These are phyloP conservation scores for Acromyrmex echinatior DNA, from an alignment of 1,140 invertebrate species.

Conservation along the genomic window DNA sequence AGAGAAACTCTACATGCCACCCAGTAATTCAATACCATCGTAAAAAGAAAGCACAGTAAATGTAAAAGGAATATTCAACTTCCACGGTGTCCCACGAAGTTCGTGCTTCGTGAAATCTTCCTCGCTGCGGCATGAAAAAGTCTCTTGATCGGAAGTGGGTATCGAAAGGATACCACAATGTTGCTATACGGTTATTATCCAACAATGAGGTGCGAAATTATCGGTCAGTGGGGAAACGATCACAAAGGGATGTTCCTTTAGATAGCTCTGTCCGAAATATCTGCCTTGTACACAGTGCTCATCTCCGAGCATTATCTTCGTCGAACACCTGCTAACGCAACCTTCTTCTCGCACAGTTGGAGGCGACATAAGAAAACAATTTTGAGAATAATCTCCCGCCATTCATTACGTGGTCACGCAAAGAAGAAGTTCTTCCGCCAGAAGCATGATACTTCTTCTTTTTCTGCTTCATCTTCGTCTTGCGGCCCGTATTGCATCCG, in stretches of 20 bases:
- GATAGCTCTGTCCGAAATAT: slow-evolving; percentile 61
- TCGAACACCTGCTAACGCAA: slow-evolving; percentile 70
- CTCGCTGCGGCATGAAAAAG: slow-evolving; percentile 54
- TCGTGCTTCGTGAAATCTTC: slow-evolving; percentile 55
- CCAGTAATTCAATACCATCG: slow-evolving; percentile 39
- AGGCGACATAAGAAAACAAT: slow-evolving; percentile 65
- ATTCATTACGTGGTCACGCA: slow-evolving; percentile 69
- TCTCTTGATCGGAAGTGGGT: slow-evolving; percentile 36
- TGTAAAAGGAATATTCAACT: slow-evolving; percentile 27
- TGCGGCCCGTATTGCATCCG: slow-evolving; percentile 47
- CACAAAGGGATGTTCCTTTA: slow-evolving; percentile 74
- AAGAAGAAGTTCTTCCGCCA: slow-evolving; percentile 55
- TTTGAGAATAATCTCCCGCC: slow-evolving; percentile 53
- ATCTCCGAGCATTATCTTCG: slow-evolving; percentile 71
- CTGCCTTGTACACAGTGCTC: slow-evolving; percentile 55
- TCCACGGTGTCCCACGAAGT: slow-evolving; percentile 31
- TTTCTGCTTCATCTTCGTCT: slow-evolving; percentile 30
- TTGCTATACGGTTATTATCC: slow-evolving; percentile 70
- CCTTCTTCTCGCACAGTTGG: slow-evolving; percentile 36
- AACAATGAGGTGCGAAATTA: slow-evolving; percentile 76
- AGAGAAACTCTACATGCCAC: slow-evolving; percentile 14
- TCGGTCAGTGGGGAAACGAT: slow-evolving; percentile 70
- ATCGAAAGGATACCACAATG: slow-evolving; percentile 54
- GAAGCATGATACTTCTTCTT: slow-evolving; percentile 13
- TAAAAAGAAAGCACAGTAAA: slow-evolving; percentile 45